phyloP scores from a whole-genome alignment of 2,113 vertebrate genomes.

The Stomatorhinus ivindoensis region DNA sequence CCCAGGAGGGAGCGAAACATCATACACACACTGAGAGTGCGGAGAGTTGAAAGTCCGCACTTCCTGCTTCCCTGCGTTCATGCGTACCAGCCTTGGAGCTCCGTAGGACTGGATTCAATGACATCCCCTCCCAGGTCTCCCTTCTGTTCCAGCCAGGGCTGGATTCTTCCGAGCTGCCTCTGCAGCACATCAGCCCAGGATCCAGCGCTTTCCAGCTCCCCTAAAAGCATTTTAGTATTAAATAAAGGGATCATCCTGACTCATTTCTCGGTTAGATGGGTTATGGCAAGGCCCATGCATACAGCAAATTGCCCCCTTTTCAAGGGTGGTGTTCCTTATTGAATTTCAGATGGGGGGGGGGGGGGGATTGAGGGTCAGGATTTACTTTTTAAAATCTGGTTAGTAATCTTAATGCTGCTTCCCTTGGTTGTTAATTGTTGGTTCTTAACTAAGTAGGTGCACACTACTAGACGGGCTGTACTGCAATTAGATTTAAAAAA shows the following conservation, averaged over 20 bases:
- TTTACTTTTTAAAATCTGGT: not conserved
- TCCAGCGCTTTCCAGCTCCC: not conserved
- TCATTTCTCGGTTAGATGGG: not conserved
- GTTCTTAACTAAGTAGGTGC: too few species aligned
- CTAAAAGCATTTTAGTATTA: not conserved
- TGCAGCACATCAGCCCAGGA: not conserved
- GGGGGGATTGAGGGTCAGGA: too few species aligned
- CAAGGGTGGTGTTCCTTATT: too few species aligned
- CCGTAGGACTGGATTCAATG: not conserved
- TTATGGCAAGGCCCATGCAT: not conserved
- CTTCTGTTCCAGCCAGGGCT: not conserved
- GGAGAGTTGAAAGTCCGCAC: not conserved
- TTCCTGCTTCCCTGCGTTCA: not conserved
- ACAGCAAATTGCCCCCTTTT: not conserved
- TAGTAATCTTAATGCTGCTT: not conserved
- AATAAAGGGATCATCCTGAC: not conserved
- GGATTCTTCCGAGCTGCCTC: too few species aligned
- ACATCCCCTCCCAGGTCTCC: not conserved
- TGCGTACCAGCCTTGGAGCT: not conserved
- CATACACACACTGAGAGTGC: not conserved
- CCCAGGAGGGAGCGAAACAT: not conserved
- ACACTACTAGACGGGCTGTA: too few species aligned
- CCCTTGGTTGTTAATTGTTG: too few species aligned
- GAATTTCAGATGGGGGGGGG: too few species aligned
- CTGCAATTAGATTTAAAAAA: too few species aligned